These are phyloP conservation scores for Myrmophylax atrothorax DNA, from an alignment of 2,113 vertebrate species.

Conservation along the genomic window DNA sequence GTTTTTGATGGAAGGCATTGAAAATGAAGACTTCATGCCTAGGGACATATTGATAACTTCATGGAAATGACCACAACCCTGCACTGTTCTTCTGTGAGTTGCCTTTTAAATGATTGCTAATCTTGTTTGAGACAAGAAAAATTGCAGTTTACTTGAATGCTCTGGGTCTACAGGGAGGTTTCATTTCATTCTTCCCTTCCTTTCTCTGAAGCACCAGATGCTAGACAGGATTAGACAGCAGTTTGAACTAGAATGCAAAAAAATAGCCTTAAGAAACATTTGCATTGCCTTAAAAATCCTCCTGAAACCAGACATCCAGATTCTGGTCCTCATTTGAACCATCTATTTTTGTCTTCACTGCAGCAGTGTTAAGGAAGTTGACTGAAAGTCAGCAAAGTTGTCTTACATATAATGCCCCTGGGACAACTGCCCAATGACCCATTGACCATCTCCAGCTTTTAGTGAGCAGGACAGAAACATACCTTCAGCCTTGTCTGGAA, in stretches of 20 bases:
- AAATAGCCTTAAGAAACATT: constrained; percentile 11
- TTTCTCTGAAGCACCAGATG: constrained; percentile 29
- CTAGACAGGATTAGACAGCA: constrained; percentile 30
- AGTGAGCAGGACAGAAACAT: neutral
- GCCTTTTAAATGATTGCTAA: neutral
- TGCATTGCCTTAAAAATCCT: neutral
- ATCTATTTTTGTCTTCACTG: neutral
- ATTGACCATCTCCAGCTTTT: neutral
- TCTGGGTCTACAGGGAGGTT: constrained; percentile 10
- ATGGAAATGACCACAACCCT: neutral
- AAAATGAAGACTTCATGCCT: neutral
- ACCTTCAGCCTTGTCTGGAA: neutral
- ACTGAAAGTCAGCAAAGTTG: neutral
- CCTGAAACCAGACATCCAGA: neutral
- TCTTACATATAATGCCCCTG: rapidly evolving
- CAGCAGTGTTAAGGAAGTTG: neutral
- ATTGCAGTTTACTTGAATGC: neutral
- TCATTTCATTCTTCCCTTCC: constrained; percentile 17
- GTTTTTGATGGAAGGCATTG: neutral
- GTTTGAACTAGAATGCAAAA: constrained; percentile 14
- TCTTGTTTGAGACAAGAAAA: constrained; percentile 25
- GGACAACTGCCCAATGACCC: neutral
- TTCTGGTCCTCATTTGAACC: constrained; percentile 1
- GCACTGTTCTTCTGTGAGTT: neutral
- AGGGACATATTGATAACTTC: neutral